Evolutionary conservation across 1,140 invertebrate species (phyloP), one percentile per base, ranked within the genome.

Genomic region (Anthonomus grandis): DNA sequence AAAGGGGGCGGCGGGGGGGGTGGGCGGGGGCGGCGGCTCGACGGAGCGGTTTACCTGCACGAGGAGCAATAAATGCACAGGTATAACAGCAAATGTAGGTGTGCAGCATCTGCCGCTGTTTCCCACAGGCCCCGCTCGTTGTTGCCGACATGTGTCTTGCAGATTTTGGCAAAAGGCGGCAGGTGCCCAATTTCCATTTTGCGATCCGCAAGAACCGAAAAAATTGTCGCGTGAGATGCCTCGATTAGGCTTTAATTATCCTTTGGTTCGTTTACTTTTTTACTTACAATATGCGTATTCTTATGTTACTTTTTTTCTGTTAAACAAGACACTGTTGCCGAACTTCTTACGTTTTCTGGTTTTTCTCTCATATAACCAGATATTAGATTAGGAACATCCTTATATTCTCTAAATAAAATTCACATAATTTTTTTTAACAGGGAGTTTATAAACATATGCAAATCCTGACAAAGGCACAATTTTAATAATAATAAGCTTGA

Each of bases 191-290:
- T 56, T 56, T 56, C 47, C 39, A 58, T 49, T 47, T 47, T 21
- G 46, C 45, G 23, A 39, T 25, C 42, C 42, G 37, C 36, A 46
- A 55, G 36, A 23, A 47, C 53, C 52, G n/a, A 49, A 57, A 52
- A 55, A 57, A 49, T 57, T 57, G 54, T 57, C 54, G 54, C 54
- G 54, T 57, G 55, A 57, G 55, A 42, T 48, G 25, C 45, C 37
- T 47, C 54, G 54, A 56, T 57, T 57, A 57, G 38, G 55, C 46
- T 57, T 50, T 57, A 57, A 57, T 57, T 57, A 57, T 44, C 55
- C 39, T 19, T 46, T 46, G 44, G 27, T 5, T 51, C 46, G 27
- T 24, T 49, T 49, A 17, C 25, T 15, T 31, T 34, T 49, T 36
- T 34, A 36, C n/a, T n/a, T n/a, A n/a, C n/a, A n/a, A n/a, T n/a